Evolutionary conservation across 2,113 vertebrate species (phyloP).

Genomic region (Pogona vitticeps): DNA sequence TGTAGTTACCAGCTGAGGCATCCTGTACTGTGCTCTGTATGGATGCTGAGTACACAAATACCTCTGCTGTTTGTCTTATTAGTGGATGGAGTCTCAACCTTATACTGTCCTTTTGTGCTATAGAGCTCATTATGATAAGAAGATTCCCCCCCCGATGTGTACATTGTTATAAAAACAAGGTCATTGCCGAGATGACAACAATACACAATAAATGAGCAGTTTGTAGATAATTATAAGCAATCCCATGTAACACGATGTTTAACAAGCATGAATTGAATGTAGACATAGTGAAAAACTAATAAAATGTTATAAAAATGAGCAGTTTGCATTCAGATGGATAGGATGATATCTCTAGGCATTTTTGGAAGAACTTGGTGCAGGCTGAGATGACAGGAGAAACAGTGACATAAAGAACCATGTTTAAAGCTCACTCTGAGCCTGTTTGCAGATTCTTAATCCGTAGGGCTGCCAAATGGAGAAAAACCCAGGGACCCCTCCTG

Average conservation of each 20-base stretch:
- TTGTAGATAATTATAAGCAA: too few species aligned
- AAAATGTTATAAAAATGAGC: too few species aligned
- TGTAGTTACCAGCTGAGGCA: not conserved
- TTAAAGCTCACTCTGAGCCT: not conserved
- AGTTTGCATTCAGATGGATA: not conserved
- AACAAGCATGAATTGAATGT: too few species aligned
- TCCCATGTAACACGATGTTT: too few species aligned
- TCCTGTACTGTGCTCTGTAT: not conserved
- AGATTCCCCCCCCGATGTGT: not conserved
- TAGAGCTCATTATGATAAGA: conserved; percentile 3
- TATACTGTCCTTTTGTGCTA: not conserved
- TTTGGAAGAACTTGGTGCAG: not conserved
- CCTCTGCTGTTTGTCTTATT: not conserved
- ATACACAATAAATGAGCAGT: not conserved
- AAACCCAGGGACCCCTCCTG: not conserved
- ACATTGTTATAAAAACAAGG: not conserved
- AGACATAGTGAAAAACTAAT: too few species aligned
- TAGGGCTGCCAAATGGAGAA: not conserved
- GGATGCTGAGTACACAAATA: not conserved
- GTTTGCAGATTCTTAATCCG: not conserved
- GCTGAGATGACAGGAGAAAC: not conserved
- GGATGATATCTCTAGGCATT: not conserved
- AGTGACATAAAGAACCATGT: not conserved
- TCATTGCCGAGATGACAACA: not conserved
- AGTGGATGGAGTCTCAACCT: not conserved